phyloP scores from a whole-genome alignment of 1,140 invertebrate species.

The Scylla paramamosain region DNA sequence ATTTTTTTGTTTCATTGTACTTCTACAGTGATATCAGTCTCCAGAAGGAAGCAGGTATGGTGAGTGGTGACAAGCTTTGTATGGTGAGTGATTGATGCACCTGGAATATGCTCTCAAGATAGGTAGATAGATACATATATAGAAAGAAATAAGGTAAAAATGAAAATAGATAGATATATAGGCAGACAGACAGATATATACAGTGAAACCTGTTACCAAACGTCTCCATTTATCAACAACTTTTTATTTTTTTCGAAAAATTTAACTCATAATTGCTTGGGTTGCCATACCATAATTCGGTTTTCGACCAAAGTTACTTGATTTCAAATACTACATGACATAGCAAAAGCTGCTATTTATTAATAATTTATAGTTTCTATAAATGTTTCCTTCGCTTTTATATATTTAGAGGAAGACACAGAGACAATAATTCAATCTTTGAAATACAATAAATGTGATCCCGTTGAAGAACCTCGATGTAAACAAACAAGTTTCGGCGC shows the following conservation, averaged over 20 bases:
- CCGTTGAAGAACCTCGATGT: too few species aligned
- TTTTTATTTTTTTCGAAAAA: background rate
- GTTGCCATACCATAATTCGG: too few species aligned
- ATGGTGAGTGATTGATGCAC: background rate
- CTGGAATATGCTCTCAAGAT: background rate
- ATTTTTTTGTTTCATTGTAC: background rate
- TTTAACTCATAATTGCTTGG: background rate
- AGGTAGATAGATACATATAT: background rate
- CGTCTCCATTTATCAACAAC: background rate
- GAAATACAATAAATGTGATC: too few species aligned
- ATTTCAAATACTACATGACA: too few species aligned
- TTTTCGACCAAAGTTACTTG: too few species aligned
- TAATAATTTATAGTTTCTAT: too few species aligned
- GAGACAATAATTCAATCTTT: too few species aligned
- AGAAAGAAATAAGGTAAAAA: background rate
- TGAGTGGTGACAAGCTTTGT: background rate
- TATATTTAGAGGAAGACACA: too few species aligned
- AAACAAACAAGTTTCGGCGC: too few species aligned
- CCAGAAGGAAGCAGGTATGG: background rate
- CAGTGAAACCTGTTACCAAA: background rate
- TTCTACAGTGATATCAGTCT: background rate
- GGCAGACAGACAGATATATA: slow-evolving; percentile 1
- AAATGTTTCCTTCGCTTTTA: too few species aligned
- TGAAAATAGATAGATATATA: background rate
- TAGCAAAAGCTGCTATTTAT: too few species aligned